Base-by-base conservation (phyloP, 2,113 vertebrate genomes). In the Eclectus roratus region DNA sequence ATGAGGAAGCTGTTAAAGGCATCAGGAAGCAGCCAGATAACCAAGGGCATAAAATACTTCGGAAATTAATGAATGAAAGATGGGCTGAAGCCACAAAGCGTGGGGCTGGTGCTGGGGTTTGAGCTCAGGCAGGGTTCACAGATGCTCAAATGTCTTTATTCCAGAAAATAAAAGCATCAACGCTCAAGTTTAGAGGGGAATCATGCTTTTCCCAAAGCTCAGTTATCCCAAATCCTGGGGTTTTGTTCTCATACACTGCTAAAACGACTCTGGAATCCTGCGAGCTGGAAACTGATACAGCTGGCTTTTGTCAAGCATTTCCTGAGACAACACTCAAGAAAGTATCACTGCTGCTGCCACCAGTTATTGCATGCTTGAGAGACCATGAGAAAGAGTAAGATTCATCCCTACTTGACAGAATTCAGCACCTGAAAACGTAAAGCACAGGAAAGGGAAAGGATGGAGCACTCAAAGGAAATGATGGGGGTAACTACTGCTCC, bases 11-110 rank as follows among this genome's bases (percentile, higher is more conserved):
- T 96, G 96, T 95, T 96, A 96, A 97, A 96, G 96, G 93, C 94
- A 96, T 96, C 96, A 96, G 96, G 96, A 97, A 96, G 96, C 88
- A 95, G 91, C 86, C 96, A 96, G 93, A 96, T 96, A 97, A 96
- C 90, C 88, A 70, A 94, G 88, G 85, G 88, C 88, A 68, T 96
- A 96, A 96, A 97, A 95, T 95, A 96, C 94, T 95, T 91, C 23
- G 46, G 96, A 91, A 97, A 97, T 94, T 94, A 96, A 94, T 97
- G 93, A 94, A 92, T 96, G 96, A 96, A 96, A 97, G 96, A 95
- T 94, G 96, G 91, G 92, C 88, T 94, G 93, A 92, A 96, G 83
- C 92, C 94, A 85, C 92, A 89, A 93, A 96, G 85, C 72, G 83
- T 23, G 41, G 83, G 80, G 83, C 94, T 96, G 95, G 88, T 68